Base-by-base conservation (phyloP, 1,140 invertebrate species). In the Temnothorax curvispinosus region DNA sequence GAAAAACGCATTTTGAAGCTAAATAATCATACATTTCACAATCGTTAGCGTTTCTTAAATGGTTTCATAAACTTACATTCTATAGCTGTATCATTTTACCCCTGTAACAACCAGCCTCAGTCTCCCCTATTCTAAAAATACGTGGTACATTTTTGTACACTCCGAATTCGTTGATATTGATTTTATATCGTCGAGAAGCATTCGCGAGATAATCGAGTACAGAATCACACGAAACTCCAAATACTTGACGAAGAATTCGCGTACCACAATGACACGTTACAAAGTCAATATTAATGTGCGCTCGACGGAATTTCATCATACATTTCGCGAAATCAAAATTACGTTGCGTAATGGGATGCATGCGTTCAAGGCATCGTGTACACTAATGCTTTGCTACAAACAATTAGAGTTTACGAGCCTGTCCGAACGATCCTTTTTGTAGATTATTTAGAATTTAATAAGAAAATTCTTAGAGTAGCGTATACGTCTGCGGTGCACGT, bases 311-410 rank as follows among this genome's bases (percentile, higher is more conserved):
- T 72, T 87, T 90, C 69, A 90, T 52, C 65, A 67, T 69, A 72
- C 50, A 89, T n/a, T 65, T 77, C 67, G 75, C 84, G 47, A 87
- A 90, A 87, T 90, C 38, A 35, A 77, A 85, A 90, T 90, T 88
- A 90, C 74, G 69, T 56, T 76, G 75, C 69, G 65, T 75, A 80
- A 64, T 74, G 50, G 44, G 62, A 90, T 52, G 69, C 21, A 75
- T 60, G 58, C 82, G 65, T 86, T 87, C 74, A 44, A 80, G 81
- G 81, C 64, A 60, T 85, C 67, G 41, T 0, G 38, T 27, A 11
- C 64, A 62, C 69, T 90, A 90, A 87, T 87, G 56, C 47, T 50
- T 11, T 15, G 15, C 54, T 27, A 32, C 32, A 13, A 54, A 85
- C 75, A 21, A 77, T 86, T 81, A 90, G 38, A 89, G 75, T 86